phyloP scores from a whole-genome alignment of 1,140 invertebrate species.

The Drosophila pachea region DNA sequence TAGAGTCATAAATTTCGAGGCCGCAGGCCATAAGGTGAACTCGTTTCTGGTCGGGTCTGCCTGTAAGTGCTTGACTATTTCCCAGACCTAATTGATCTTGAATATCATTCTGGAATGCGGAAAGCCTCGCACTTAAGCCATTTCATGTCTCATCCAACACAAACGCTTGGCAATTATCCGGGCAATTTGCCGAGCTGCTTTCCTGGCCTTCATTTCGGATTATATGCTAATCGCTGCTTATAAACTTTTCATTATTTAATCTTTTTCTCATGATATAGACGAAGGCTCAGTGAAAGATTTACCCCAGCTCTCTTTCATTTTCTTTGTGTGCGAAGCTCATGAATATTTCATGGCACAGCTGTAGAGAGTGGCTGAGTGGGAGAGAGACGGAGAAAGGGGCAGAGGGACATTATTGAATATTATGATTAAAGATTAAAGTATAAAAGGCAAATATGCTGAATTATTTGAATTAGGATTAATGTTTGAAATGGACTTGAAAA shows the following conservation, averaged over 20 bases:
- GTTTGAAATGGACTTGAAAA: too few relatives aligned
- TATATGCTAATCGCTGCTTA: slow-evolving; percentile 61
- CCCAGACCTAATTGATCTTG: slow-evolving; percentile 34
- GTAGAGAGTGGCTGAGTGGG: slow-evolving; percentile 33
- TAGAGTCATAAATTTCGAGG: slow-evolving; percentile 63
- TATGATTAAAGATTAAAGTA: too few relatives aligned
- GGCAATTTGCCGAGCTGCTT: slow-evolving; percentile 38
- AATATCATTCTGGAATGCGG: slow-evolving; percentile 4
- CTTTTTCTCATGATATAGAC: slow-evolving; percentile 33
- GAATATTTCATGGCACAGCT: slow-evolving; percentile 65
- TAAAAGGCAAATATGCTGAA: too few relatives aligned
- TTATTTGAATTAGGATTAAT: too few relatives aligned
- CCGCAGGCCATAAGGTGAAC: slow-evolving; percentile 38
- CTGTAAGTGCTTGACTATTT: slow-evolving; percentile 36
- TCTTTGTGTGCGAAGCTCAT: slow-evolving; percentile 53
- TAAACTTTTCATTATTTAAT: slow-evolving; percentile 67
- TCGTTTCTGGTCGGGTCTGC: slow-evolving; percentile 13
- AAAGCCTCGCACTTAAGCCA: slow-evolving; percentile 1
- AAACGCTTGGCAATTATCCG: slow-evolving; percentile 22
- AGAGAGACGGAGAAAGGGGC: slow-evolving; percentile 22
- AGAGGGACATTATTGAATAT: too few relatives aligned
- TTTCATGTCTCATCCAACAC: slow-evolving; percentile 12
- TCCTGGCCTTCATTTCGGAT: slow-evolving; percentile 23
- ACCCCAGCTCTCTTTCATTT: slow-evolving; percentile 33
- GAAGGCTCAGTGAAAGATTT: slow-evolving; percentile 33